Evolutionary conservation across 2,888 invertebrate genomes (phyloP).

Genomic region (Napeogenes inachia): DNA sequence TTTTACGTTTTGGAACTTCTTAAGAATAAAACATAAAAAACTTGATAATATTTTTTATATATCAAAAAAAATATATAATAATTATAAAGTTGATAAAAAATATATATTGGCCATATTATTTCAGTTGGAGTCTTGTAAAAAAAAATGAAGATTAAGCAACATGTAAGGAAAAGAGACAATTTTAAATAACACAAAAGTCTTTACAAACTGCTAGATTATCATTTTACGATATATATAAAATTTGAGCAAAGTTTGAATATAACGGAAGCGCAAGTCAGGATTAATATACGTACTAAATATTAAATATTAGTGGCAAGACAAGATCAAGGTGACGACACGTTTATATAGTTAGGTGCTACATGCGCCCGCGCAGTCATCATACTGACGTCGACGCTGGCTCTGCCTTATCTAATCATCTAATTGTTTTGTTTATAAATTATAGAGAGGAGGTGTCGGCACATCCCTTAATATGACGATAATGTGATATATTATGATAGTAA

Average conservation of each 20-base stretch:
- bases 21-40: no score
- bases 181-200: no score
- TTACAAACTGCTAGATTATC: not conserved
- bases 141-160: no score
- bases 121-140: no score
- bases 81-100: no score
- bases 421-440: not conserved
- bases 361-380: conserved; percentile 24
- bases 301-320: conserved; percentile 3
- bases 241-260: not conserved
- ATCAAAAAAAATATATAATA: no score
- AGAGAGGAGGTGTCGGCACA: not conserved
- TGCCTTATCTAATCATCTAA: not conserved
- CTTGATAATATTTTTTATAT: no score
- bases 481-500: conserved; percentile 12
- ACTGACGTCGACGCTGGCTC: conserved; percentile 18
- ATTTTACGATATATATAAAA: not conserved
- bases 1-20: no score
- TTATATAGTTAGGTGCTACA: conserved; percentile 20
- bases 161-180: no score
- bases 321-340: conserved; percentile 16
- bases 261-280: conserved; percentile 11
- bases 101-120: no score
- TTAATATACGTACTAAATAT: not conserved
- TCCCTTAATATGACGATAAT: conserved; percentile 1